A percentile compares a stretch with the other conserved stretches of the same genome.
Conservation (phyloP, 2,888 invertebrate species). For the Amorpha juglandis region DNA sequence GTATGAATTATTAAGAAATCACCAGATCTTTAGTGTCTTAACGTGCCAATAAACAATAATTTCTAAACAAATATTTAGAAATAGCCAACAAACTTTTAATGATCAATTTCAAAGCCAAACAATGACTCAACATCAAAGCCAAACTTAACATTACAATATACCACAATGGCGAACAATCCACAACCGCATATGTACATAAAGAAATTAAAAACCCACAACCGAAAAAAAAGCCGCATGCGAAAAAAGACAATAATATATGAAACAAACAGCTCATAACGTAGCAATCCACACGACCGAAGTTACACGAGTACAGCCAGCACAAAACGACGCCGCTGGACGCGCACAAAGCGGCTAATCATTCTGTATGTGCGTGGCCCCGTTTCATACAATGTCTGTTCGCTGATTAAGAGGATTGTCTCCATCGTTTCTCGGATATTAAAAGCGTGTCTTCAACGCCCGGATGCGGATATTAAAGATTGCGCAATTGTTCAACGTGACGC, state of each 20-base stretch:
- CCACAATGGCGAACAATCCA: slow-evolving; percentile 18
- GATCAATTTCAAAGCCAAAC: neutral
- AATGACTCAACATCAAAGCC: neutral
- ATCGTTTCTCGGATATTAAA: slow-evolving; percentile 79
- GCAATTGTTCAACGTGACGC: slow-evolving; percentile 27
- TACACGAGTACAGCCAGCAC: slow-evolving; percentile 51
- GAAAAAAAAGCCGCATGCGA: slow-evolving; percentile 28
- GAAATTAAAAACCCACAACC: slow-evolving; percentile 23
- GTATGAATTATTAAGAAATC: too few species aligned
- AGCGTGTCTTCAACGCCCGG: slow-evolving; percentile 67
- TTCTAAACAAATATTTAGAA: too few species aligned
- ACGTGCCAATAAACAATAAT: too few species aligned
- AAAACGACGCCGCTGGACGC: slow-evolving; percentile 60
- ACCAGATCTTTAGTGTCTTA: too few species aligned
- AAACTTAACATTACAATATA: slow-evolving; percentile 11
- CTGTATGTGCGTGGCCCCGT: slow-evolving; percentile 80
- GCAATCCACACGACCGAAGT: slow-evolving; percentile 48
- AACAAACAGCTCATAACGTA: slow-evolving; percentile 52
- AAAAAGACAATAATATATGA: slow-evolving; percentile 39
- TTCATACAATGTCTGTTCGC: slow-evolving; percentile 78
- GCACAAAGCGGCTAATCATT: slow-evolving; percentile 75
- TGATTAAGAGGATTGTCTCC: slow-evolving; percentile 85
- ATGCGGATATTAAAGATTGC: slow-evolving; percentile 28
- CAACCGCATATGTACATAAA: slow-evolving; percentile 29
- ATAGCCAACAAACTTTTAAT: neutral